phyloP scores from a whole-genome alignment of 2,888 invertebrate species.

The Leptogaster cylindrica region DNA sequence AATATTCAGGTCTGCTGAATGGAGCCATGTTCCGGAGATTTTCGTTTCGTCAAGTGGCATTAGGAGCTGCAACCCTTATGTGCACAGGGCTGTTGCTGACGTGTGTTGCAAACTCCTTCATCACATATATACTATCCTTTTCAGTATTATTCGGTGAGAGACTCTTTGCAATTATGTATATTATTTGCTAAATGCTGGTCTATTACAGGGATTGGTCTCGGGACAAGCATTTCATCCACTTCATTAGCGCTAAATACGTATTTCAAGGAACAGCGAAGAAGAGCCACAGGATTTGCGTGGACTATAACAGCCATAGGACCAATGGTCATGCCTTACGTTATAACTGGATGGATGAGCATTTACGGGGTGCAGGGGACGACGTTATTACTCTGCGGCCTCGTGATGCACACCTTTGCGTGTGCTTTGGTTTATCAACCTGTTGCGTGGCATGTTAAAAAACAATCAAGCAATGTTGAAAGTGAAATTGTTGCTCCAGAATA shows the following conservation, averaged over 20 bases:
- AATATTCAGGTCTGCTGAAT: conserved; percentile 64
- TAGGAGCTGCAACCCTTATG: conserved; percentile 68
- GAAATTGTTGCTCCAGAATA: conserved; percentile 50
- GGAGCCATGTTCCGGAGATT: conserved; percentile 74
- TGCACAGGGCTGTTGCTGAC: conserved; percentile 68
- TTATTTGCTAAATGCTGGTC: no score
- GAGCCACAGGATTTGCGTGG: conserved; percentile 75
- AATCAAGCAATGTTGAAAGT: conserved; percentile 65
- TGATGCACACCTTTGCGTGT: conserved; percentile 72
- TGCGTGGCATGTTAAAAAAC: conserved; percentile 71
- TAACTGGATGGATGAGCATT: conserved; percentile 67
- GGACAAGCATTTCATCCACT: conserved; percentile 72
- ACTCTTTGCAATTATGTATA: no score
- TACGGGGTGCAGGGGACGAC: conserved; percentile 73
- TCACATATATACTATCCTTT: conserved; percentile 69
- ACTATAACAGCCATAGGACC: conserved; percentile 76
- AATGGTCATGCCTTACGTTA: conserved; percentile 74
- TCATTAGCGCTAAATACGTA: conserved; percentile 76
- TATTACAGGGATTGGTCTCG: conserved; percentile 63
- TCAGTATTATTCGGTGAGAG: conserved; percentile 73
- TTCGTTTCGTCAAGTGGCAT: conserved; percentile 71
- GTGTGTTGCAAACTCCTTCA: conserved; percentile 69
- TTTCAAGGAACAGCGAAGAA: conserved; percentile 72
- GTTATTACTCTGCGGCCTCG: conserved; percentile 70
- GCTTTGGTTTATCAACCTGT: conserved; percentile 76